These are phyloP conservation scores for Arothron firmamentum DNA, from an alignment of 2,113 vertebrate genomes.

Conservation along the genomic window DNA sequence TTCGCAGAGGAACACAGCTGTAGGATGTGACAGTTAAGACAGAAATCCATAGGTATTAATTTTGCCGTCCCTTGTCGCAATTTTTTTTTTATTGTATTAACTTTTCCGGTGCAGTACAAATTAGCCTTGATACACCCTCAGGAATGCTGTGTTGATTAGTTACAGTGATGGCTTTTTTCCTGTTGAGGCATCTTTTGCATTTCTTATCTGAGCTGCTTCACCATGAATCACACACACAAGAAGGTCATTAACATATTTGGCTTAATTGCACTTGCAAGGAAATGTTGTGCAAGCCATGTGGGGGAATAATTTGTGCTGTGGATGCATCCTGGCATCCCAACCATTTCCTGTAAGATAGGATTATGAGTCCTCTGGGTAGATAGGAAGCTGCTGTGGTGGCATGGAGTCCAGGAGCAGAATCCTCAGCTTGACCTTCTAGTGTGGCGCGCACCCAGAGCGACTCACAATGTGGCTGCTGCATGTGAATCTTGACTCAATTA, in stretches of 20 bases:
- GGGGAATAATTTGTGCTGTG: constrained; percentile 83
- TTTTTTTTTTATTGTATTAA: constrained; percentile 2
- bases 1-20: constrained; percentile 11
- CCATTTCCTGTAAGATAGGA: constrained; percentile 95
- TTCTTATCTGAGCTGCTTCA: constrained; percentile 32
- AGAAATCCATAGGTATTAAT: constrained; percentile 7
- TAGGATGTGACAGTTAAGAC: constrained; percentile 6
- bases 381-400: constrained; percentile 25
- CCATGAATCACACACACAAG: constrained; percentile 56
- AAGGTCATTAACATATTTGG: constrained; percentile 64
- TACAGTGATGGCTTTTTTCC: constrained; percentile 39
- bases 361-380: constrained; percentile 78
- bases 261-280: constrained; percentile 46
- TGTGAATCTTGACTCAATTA: background rate
- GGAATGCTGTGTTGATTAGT: constrained; percentile 5
- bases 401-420: constrained; percentile 31
- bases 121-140: constrained; percentile 12
- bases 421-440: constrained; percentile 10
- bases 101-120: constrained; percentile 5
- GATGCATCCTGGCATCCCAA: constrained; percentile 93
- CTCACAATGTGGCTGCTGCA: constrained; percentile 10
- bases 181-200: constrained; percentile 41
- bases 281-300: constrained; percentile 70
- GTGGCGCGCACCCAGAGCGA: constrained; percentile 10
- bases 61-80: constrained; percentile 5